Evolutionary conservation across 2,797 vertebrate genomes (phyloP).

Genomic region (Cyprinodon diabolis): DNA sequence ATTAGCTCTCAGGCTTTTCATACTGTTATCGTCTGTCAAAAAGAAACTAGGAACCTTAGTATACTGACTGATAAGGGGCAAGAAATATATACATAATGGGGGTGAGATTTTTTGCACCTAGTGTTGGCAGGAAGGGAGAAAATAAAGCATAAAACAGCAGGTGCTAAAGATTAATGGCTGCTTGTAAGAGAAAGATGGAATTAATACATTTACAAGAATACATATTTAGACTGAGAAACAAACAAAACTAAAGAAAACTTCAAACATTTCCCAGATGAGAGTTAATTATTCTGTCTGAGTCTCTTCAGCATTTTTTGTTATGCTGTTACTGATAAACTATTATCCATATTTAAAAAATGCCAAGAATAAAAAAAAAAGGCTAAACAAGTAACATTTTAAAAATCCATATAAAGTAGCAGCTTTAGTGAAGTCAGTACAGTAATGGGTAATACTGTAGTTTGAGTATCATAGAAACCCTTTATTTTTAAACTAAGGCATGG

Average conservation of each 20-base stretch:
- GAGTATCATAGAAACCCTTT: background rate
- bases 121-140: conserved; percentile 46
- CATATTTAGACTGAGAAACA: conserved; percentile 16
- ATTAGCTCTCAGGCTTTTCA: background rate
- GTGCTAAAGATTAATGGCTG: conserved; percentile 35
- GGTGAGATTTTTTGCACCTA: conserved; percentile 9
- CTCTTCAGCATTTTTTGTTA: background rate
- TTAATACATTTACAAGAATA: conserved; percentile 49
- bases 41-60: conserved; percentile 9
- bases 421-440: background rate
- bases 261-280: background rate
- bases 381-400: background rate
- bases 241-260: background rate
- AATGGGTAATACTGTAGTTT: background rate
- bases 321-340: background rate
- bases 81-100: conserved; percentile 33
- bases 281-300: background rate
- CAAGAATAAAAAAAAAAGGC: background rate
- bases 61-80: conserved; percentile 5
- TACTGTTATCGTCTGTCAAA: background rate
- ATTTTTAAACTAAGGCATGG: background rate
- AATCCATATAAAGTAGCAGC: background rate
- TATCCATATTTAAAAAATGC: background rate
- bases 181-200: conserved; percentile 36
- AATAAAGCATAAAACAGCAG: conserved; percentile 32